Base-by-base conservation (phyloP, 2,888 invertebrate genomes). In the Cheilosia urbana region DNA sequence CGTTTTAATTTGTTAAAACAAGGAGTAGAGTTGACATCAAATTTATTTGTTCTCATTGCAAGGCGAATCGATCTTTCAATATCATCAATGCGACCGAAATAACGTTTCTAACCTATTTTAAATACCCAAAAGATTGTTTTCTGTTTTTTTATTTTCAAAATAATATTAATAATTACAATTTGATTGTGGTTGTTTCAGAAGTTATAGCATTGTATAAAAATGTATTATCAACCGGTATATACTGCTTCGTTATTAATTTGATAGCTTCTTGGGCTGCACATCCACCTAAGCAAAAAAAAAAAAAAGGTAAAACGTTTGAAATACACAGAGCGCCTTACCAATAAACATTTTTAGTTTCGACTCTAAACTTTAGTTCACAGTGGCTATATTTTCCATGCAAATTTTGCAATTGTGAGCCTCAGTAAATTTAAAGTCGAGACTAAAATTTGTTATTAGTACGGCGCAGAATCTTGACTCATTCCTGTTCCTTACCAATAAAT, bases 231-330 rank as follows among this genome's bases (percentile, higher is more conserved):
- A 99, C 94, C 45, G 99, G 99, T 90, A 98, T 97, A 92, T 98
- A 99, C 93, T 99, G 99, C 90, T 95, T 95, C 2, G 99, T 99
- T 72, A 99, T 94, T 76, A 99, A 93, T 93, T 99, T 99, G 87
- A 99, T 98, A 4, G 96, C 96, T 93, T 99, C 99, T 90, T 99
- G 99, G 7, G 99, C 98, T 30, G 97, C 96, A 91, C 98, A 96
- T 4, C 99, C 99, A 87, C 96, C 97, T 92, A 91, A 30, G 9
- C 1, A 24, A 9, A 49, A 45, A 37, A 63, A 27, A 62, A 92
- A 63, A 53, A 75, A 9, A 24, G 1, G 47, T 5, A 42, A 15
- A 45, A 21, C 11, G 37, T 4, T 15, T 13, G 19, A 42, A 66
- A 60, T n/a, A 40, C 4, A 42, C 34, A n/a, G n/a, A n/a, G n/a